These are phyloP conservation scores for Drosophila suzukii DNA, from an alignment of 1,140 invertebrate species.

Conservation along the genomic window DNA sequence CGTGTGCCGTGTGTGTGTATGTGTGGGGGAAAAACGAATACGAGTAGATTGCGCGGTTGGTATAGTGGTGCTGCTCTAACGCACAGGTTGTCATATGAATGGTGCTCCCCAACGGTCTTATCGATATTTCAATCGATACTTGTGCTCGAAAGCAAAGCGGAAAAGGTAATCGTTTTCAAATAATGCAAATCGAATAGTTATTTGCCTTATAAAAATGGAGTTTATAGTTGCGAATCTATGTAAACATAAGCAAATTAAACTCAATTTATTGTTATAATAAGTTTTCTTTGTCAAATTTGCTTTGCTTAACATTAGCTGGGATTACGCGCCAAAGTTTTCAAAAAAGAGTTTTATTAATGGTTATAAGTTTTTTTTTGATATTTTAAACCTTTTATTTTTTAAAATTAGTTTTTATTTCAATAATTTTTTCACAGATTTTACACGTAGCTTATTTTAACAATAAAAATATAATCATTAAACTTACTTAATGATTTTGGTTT, in stretches of 20 bases:
- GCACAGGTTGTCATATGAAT: slow-evolving; percentile 3
- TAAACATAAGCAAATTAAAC: neutral
- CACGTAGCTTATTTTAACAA: too few relatives aligned
- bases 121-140: slow-evolving; percentile 4
- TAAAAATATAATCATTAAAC: too few relatives aligned
- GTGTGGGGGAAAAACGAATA: slow-evolving; percentile 47
- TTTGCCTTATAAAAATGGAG: neutral
- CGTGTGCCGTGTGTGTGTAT: slow-evolving; percentile 42
- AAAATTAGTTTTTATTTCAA: neutral
- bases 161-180: neutral
- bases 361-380: too few relatives aligned
- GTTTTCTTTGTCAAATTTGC: too few relatives aligned
- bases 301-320: too few relatives aligned
- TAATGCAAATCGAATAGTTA: neutral
- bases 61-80: slow-evolving; percentile 45
- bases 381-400: neutral
- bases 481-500: too few relatives aligned
- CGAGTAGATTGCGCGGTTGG: neutral
- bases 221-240: neutral
- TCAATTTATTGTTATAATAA: too few relatives aligned
- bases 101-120: neutral
- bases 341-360: too few relatives aligned
- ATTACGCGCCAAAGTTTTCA: too few relatives aligned
- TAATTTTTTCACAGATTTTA: too few relatives aligned
- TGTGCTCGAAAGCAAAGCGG: too few relatives aligned